A percentile compares a stretch with the other conserved stretches of the same genome.
Evolutionary conservation across 2,797 vertebrate genomes (phyloP).

Genomic region (Dryobates pubescens): DNA sequence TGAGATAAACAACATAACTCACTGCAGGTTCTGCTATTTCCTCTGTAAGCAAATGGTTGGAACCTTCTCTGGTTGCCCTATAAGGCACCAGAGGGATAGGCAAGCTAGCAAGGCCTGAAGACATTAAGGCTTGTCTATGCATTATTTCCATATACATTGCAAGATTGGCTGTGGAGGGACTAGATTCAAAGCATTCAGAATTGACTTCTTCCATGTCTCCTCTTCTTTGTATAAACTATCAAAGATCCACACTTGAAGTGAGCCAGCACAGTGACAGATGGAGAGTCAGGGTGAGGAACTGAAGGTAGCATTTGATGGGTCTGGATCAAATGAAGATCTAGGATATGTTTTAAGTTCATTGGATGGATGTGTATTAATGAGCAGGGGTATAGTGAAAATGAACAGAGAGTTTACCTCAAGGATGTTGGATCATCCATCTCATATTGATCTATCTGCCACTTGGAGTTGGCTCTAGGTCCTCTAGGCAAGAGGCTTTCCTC

Average conservation of each 20-base stretch:
- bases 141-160: not conserved
- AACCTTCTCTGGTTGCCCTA: conserved; percentile 64
- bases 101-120: not conserved
- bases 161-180: not conserved
- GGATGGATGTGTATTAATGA: not conserved
- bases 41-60: conserved; percentile 70
- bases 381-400: not conserved
- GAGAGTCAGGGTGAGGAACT: not conserved
- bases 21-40: conserved; percentile 69
- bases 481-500: not conserved
- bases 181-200: conserved; percentile 5
- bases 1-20: conserved; percentile 82
- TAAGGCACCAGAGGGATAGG: conserved; percentile 62
- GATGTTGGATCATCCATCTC: not conserved
- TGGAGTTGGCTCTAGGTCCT: not conserved
- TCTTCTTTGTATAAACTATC: not conserved
- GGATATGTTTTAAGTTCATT: not conserved
- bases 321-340: not conserved
- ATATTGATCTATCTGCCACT: not conserved
- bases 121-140: not conserved
- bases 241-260: not conserved
- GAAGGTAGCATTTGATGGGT: not conserved
- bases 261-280: not conserved
- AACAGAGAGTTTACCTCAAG: not conserved
- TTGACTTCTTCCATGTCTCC: not conserved